These are phyloP conservation scores for Pseudorhiza aurosa DNA, from an alignment of 30 jellyfish, hydroid and myxozoan species.

Conservation along the genomic window DNA sequence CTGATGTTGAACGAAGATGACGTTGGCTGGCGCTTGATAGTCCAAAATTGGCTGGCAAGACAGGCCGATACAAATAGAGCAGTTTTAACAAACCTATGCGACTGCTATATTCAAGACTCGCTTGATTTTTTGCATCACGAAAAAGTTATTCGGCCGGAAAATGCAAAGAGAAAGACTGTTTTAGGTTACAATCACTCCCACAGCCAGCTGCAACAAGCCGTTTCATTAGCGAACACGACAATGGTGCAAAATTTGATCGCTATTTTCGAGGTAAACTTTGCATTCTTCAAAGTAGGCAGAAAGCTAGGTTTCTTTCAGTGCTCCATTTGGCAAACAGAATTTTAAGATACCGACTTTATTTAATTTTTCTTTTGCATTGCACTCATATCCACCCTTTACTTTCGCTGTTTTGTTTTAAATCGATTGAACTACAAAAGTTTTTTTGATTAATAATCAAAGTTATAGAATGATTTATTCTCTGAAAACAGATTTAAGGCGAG, in stretches of 20 bases:
- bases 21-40: conserved; percentile 53
- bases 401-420: too few species aligned
- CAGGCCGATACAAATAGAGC: conserved; percentile 49
- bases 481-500: too few species aligned
- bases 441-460: too few species aligned
- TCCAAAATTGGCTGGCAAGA: conserved; percentile 57
- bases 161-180: conserved; percentile 12
- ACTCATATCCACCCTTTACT: too few species aligned
- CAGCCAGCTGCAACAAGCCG: conserved; percentile 52
- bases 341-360: too few species aligned
- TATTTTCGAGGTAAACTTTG: conserved; percentile 49
- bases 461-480: too few species aligned
- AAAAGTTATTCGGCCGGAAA: conserved; percentile 29
- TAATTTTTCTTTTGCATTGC: too few species aligned
- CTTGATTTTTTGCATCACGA: conserved; percentile 42
- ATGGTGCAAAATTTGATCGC: conserved; percentile 53
- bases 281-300: neutral
- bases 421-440: too few species aligned
- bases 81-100: conserved; percentile 30
- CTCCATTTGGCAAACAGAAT: too few species aligned
- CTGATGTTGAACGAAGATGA: conserved; percentile 30
- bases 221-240: conserved; percentile 12
- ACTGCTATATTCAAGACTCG: conserved; percentile 49
- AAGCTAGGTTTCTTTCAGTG: neutral
- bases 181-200: conserved; percentile 45